Evolutionary conservation across 2,888 invertebrate species (phyloP), one percentile per base, ranked within the genome.

Genomic region (Apotomis capreana): DNA sequence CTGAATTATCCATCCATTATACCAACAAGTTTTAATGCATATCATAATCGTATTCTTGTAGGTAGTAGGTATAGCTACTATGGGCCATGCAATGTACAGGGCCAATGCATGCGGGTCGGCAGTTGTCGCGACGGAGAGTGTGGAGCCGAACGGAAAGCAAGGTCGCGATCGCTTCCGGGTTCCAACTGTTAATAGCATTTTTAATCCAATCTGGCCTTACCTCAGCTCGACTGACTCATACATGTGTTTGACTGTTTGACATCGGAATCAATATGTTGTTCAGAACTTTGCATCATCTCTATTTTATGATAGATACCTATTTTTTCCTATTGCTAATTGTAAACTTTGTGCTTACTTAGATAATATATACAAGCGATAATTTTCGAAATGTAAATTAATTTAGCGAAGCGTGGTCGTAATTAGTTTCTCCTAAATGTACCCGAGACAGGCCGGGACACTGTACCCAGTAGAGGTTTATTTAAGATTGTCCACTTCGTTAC

Each of bases 101-200:
- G 49, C 49, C 49, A 49, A 0, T 58, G 58, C n/a, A n/a, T n/a
- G 10, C 10, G 40, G 26, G 26, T 26, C 40, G 5, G 12, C 46
- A 10, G 52, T 44, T 40, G 44, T 13, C 13, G 15, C 15, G 64
- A 15, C 40, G 55, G n/a, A 63, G 37, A 64, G 54, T 44, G 52
- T 54, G n/a, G 52, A 6, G 46, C 26, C 15, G n/a, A 58, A 15
- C 36, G 57, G 5, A 58, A 13, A 70, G 58, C 58, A 64, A 64
- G 70, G 70, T 12, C 55, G 60, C 44, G 37, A 13, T 12, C 58
- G 15, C 37, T 70, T 64, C 70, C 70, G 70, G 64, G 70, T 59
- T 63, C 59, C 58, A 52, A 54, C 12, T 69, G 58, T 36, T 59
- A 58, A 63, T 44, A 54, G 59, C 64, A 70, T 64, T 70, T 62